A percentile compares a stretch with the other conserved stretches of the same genome.
phyloP scores from a whole-genome alignment of 2,797 vertebrate genomes.

The Astyanax mexicanus region DNA sequence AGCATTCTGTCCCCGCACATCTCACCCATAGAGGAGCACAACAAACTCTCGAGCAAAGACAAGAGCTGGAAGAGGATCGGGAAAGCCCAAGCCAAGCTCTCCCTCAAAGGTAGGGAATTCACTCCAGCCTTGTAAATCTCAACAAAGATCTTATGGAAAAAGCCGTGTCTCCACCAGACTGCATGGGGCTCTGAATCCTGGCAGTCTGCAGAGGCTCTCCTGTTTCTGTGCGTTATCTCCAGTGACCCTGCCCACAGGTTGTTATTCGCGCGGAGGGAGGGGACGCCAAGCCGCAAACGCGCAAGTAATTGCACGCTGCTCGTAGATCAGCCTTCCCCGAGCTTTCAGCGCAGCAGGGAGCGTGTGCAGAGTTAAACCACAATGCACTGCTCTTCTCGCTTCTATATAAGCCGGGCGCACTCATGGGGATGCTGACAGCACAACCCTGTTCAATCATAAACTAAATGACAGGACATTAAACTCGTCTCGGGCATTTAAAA shows the following conservation, averaged over 20 bases:
- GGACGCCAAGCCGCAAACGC: constrained; percentile 63
- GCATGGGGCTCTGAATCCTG: neutral
- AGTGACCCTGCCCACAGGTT: constrained; percentile 3
- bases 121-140: neutral
- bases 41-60: constrained; percentile 88
- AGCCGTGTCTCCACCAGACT: neutral
- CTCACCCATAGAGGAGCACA: constrained; percentile 86
- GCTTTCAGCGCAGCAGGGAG: constrained; percentile 57
- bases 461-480: constrained; percentile 70
- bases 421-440: constrained; percentile 64
- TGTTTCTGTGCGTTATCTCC: constrained; percentile 4
- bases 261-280: constrained; percentile 28
- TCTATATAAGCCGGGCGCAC: constrained; percentile 58
- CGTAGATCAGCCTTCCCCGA: constrained; percentile 65
- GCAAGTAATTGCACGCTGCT: constrained; percentile 69
- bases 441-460: constrained; percentile 58
- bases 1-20: constrained; percentile 90
- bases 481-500: constrained; percentile 58
- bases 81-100: constrained; percentile 84
- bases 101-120: constrained; percentile 86
- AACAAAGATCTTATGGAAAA: neutral
- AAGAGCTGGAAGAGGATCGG: constrained; percentile 90
- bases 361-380: constrained; percentile 63
- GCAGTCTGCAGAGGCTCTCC: constrained; percentile 4
- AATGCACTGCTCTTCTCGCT: constrained; percentile 67